phyloP scores from a whole-genome alignment of 2,797 vertebrate genomes.

The Hyperoplus lanceolatus region DNA sequence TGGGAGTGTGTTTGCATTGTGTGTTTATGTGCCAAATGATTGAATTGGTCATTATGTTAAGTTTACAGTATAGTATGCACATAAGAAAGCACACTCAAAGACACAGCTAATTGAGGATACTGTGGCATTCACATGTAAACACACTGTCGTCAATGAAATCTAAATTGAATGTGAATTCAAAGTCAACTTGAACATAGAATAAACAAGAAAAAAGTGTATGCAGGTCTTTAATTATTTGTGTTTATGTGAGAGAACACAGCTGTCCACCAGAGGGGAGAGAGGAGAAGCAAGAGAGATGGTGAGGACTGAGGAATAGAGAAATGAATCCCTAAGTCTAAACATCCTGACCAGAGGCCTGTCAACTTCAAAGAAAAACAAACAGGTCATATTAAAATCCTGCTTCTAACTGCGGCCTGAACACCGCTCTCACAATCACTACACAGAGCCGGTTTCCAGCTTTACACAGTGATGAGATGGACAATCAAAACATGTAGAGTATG shows the following conservation, averaged over 20 bases:
- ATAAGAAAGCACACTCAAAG: conserved; percentile 18
- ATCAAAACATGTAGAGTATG: conserved; percentile 5
- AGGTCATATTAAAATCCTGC: conserved; percentile 17
- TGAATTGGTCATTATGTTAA: conserved; percentile 53
- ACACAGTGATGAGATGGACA: conserved; percentile 1
- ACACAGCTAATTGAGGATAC: conserved; percentile 3
- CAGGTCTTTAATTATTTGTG: conserved; percentile 31
- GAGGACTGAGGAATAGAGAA: neutral
- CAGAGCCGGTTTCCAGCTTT: neutral
- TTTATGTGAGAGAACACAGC: conserved; percentile 45
- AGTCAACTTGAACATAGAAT: neutral
- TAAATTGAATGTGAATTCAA: conserved; percentile 33
- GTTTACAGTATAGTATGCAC: conserved; percentile 25
- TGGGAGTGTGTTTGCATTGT: conserved; percentile 37
- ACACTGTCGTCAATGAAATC: conserved; percentile 25
- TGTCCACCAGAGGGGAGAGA: conserved; percentile 46
- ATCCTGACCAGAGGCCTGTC: conserved; percentile 31
- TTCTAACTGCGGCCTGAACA: neutral
- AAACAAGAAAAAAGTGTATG: conserved; percentile 6
- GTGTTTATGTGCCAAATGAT: conserved; percentile 61
- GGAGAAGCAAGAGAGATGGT: conserved; percentile 9
- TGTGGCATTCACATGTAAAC: conserved; percentile 1
- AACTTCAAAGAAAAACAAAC: conserved; percentile 37
- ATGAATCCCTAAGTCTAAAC: conserved; percentile 28
- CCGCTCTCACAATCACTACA: neutral